Conservation (phyloP, 2,888 invertebrate species). For the Lobophora halterata region DNA sequence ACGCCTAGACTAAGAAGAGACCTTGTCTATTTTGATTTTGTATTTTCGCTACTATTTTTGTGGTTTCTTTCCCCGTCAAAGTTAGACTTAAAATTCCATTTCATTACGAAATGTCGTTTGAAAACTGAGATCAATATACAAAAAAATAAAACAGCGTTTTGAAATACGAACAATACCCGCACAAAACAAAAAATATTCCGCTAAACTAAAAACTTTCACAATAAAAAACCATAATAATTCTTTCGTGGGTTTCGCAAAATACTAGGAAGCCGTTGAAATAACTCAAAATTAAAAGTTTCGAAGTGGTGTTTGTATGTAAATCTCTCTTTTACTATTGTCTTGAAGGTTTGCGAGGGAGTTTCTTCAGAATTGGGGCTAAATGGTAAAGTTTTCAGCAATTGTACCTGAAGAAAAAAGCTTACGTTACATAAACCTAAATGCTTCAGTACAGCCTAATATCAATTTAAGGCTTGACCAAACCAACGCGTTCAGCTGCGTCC, state of each 20-base stretch:
- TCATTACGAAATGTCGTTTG: no score
- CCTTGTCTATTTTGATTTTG: conserved; percentile 2
- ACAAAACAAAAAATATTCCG: conserved; percentile 14
- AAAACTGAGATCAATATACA: no score
- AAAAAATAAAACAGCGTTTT: background rate
- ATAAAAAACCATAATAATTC: conserved; percentile 27
- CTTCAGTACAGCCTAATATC: no score
- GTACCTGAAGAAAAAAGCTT: no score
- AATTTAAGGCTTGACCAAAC: no score
- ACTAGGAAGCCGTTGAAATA: conserved; percentile 27
- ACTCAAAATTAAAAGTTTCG: conserved; percentile 31
- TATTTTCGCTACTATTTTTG: no score
- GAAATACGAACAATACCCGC: conserved; percentile 7
- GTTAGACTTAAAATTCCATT: no score
- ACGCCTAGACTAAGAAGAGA: background rate
- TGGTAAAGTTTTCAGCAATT: background rate
- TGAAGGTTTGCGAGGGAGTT: background rate
- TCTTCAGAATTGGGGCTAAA: background rate
- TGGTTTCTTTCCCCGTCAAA: no score
- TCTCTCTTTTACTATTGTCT: conserved; percentile 29
- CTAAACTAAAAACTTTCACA: conserved; percentile 21
- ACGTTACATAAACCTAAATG: background rate
- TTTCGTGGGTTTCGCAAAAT: conserved; percentile 14
- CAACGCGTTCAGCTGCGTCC: no score
- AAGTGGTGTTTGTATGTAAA: conserved; percentile 31